A percentile compares a stretch with the other conserved stretches of the same genome.
Evolutionary conservation across 2,888 invertebrate genomes (phyloP).

Genomic region (Acholoe squamosa): DNA sequence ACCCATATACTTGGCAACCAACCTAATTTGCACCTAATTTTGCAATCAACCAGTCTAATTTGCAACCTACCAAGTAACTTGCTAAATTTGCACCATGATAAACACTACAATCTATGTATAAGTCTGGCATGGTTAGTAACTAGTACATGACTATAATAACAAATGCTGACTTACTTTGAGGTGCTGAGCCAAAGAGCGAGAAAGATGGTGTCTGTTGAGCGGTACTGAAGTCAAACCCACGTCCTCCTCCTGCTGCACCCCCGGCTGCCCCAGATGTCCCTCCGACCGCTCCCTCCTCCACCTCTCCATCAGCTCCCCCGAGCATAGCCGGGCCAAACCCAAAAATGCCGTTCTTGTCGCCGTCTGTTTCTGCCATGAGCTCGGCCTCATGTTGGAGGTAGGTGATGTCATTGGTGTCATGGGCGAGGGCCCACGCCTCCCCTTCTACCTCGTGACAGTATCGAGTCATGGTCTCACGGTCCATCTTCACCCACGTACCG

Average conservation of each 20-base stretch:
- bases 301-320: slow-evolving; percentile 44
- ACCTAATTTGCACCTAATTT: too few species aligned
- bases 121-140: too few species aligned
- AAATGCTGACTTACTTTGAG: slow-evolving; percentile 18
- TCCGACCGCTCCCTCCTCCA: background rate
- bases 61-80: too few species aligned
- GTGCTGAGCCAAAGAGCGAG: slow-evolving; percentile 59
- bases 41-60: too few species aligned
- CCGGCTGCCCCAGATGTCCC: background rate
- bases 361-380: slow-evolving; percentile 84
- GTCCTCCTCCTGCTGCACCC: slow-evolving; percentile 67
- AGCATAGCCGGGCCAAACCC: slow-evolving; percentile 85
- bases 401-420: slow-evolving; percentile 86
- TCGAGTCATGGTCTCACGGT: slow-evolving; percentile 88
- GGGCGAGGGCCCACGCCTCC: slow-evolving; percentile 89
- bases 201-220: slow-evolving; percentile 78
- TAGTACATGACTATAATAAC: background rate
- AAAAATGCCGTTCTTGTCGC: slow-evolving; percentile 86
- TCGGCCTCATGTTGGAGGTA: slow-evolving; percentile 87
- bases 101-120: too few species aligned
- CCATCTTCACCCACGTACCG: slow-evolving; percentile 96
- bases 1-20: too few species aligned
- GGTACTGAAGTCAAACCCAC: slow-evolving; percentile 87
- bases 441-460: slow-evolving; percentile 88
- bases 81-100: too few species aligned